A percentile compares a stretch with the other conserved stretches of the same genome.
Conservation (phyloP, 2,797 vertebrate genomes). For the Lepus townsendii region DNA sequence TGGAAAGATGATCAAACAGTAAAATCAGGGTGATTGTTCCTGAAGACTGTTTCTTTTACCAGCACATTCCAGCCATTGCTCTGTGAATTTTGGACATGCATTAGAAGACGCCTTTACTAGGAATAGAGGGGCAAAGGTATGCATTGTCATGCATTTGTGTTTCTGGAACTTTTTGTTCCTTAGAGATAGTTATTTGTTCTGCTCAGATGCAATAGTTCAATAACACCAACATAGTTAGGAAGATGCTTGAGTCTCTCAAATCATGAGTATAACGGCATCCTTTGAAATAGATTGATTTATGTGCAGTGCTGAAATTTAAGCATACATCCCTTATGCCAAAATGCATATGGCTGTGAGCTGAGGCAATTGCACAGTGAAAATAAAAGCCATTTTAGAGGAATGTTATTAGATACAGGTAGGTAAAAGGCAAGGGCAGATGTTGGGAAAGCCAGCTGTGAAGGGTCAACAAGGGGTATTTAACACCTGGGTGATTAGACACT, state of each 20-base stretch:
- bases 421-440: conserved; percentile 26
- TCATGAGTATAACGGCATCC: not conserved
- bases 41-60: not conserved
- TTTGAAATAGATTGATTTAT: not conserved
- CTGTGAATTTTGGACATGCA: not conserved
- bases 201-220: not conserved
- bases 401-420: conserved; percentile 53
- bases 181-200: not conserved
- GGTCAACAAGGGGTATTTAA: conserved; percentile 50
- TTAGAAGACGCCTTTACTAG: not conserved
- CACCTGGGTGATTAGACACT: conserved; percentile 70
- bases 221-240: not conserved
- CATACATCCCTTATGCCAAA: not conserved
- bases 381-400: conserved; percentile 13
- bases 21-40: not conserved
- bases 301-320: not conserved
- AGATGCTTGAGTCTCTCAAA: not conserved
- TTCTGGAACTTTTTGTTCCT: not conserved
- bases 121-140: not conserved
- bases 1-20: not conserved
- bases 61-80: not conserved
- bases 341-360: not conserved
- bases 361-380: not conserved
- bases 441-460: conserved; percentile 36
- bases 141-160: not conserved